Evolutionary conservation across 2,888 invertebrate species (phyloP), one percentile per base, ranked within the genome.

Genomic region (Aphrophora alni): DNA sequence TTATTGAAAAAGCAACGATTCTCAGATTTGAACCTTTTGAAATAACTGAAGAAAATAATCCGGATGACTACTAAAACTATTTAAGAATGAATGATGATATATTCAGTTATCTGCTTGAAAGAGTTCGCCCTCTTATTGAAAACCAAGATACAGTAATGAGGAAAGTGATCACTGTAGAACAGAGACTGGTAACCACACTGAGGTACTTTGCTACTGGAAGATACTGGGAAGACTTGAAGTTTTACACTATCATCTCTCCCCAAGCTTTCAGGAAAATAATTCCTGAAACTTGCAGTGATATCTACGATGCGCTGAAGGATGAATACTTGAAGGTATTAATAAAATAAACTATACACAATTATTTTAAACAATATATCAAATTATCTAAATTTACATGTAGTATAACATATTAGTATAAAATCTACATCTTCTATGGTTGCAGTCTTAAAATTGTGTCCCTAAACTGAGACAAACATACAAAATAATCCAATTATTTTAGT

Each of bases 61-160:
- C 69, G 25, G 69, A 68, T 4, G 70, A 70, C 70, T n/a, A 70
- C 24, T n/a, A 27, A 70, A 14, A 70, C 27, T 70, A 70, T 7
- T 70, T 70, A 70, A 70, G 70, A n/a, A 68, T 68, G 68, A 14
- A 24, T 70, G 70, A 70, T 7, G 70, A 70, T 10, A 26, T 7
- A 24, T 70, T 70, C 70, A 70, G 70, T 70, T 70, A 70, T 33
- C 33, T 33, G 33, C 33, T 33, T 33, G 21, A 70, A 70, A 70
- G 24, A 70, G 70, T 70, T 70, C 70, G 70, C 26, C 14, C 70
- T 26, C 70, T 17, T 70, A 21, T 70, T 70, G 70, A 70, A 70
- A 70, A 27, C n/a, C 70, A 2, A 17, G 70, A 70, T n/a, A 7
- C 70, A 4, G 70, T 70, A 14, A 70, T 70, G 14, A 70, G 70